Evolutionary conservation across 2,113 vertebrate genomes (phyloP), one percentile per base, ranked within the genome.

Genomic region (Scolopax mira): DNA sequence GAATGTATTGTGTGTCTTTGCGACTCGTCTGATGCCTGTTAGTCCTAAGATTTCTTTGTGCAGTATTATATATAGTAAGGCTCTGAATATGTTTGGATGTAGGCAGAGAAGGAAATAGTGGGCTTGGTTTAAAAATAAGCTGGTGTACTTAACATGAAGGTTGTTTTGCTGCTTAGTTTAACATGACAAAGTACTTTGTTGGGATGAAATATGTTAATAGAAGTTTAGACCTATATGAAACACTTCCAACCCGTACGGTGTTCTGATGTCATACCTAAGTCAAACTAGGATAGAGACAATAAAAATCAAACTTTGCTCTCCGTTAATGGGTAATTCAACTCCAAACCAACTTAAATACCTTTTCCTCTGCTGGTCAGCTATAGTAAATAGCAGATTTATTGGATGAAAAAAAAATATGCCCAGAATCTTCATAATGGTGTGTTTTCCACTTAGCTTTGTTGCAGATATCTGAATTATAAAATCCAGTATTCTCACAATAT

Each of bases 71-170:
- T 51, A 27, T 35, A 18, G 22, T 21, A 55, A 83, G 70, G n/a
- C 37, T 87, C 51, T 49, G 73, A 72, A 55, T 46, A 8, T 41
- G n/a, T 85, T 89, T 82, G 66, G 31, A 44, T 75, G 73, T 94
- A 73, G 94, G 87, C 74, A 89, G 84, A 41, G 54, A 82, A 89
- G 71, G 89, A 96, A 88, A 84, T 49, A 54, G 89, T 58, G 35
- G 81, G 28, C 49, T 79, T 61, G 30, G 44, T 70, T 95, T 79
- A 94, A 92, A 96, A 94, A 93, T 85, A 89, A 85, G 49, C 49
- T 49, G 12, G n/a, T 85, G 57, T 62, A 23, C 18, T 92, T 89
- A 64, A 80, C 11, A 6, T 17, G 41, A 90, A 82, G 69, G 60
- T 13, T 90, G 37, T 71, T 70, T 57, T 86, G 33, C 55, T 90